Evolutionary conservation across 1,140 invertebrate genomes (phyloP).

Genomic region (Leptonema lineaticorne): DNA sequence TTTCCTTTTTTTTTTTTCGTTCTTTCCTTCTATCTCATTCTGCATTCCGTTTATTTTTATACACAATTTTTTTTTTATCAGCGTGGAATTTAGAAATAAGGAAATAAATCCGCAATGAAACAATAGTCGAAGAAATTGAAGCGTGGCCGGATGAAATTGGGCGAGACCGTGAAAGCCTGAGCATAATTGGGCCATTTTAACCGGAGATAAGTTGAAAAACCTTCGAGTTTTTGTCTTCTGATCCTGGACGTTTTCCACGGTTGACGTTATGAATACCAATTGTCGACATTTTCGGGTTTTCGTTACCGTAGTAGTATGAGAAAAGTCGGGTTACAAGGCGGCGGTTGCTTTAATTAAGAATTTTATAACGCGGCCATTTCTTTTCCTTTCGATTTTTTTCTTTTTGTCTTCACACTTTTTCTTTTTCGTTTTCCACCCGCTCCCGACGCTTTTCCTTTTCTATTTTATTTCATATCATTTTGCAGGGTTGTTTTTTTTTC

Average conservation of each 20-base stretch:
- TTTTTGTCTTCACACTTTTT: too few relatives aligned
- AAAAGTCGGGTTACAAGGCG: neutral
- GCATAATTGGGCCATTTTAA: conserved; percentile 14
- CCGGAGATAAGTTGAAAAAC: conserved; percentile 24
- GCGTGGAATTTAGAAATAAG: too few relatives aligned
- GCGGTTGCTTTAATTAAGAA: conserved; percentile 16
- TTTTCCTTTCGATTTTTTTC: neutral
- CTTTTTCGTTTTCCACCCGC: too few relatives aligned
- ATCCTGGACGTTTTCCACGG: neutral
- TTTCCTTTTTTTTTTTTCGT: too few relatives aligned
- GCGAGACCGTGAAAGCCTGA: neutral
- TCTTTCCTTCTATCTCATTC: too few relatives aligned
- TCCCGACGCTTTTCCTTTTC: too few relatives aligned
- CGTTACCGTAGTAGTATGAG: too few relatives aligned
- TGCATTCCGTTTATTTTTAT: too few relatives aligned
- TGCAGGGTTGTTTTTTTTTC: too few relatives aligned
- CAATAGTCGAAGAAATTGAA: neutral
- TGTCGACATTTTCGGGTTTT: too few relatives aligned
- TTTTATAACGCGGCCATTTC: conserved; percentile 2
- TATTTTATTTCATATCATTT: too few relatives aligned
- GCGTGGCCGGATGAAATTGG: conserved; percentile 4
- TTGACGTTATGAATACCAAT: conserved; percentile 23
- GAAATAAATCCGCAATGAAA: conserved; percentile 12
- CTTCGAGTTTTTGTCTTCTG: conserved; percentile 2
- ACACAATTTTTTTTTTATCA: too few relatives aligned